Evolutionary conservation across 1,140 invertebrate species (phyloP), one percentile per base, ranked within the genome.

Genomic region (Eueides isabella): DNA sequence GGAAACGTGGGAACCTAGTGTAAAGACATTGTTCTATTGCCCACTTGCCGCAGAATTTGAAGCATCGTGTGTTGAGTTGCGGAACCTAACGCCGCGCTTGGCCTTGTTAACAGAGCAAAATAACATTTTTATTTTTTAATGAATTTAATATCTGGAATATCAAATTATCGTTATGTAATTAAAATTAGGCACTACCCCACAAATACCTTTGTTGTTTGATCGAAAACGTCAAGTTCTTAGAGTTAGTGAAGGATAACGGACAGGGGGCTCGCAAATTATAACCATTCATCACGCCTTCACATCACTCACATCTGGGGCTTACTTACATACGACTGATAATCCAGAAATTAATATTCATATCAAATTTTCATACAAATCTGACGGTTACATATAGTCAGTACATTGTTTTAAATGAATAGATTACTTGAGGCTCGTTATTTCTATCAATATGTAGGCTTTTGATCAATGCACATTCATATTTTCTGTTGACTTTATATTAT

Each of bases 301-400:
- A 63, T 70, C 68, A 70, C 61, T 70, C 61, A 69, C 67, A 69
- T 69, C 44, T 69, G 67, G 44, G 67, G 67, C 67, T 69, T 23
- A 67, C 38, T 61, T 69, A 55, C 61, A 14, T n/a, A n/a, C n/a
- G 61, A 30, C 68, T 70, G 68, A 62, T 70, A 70, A 63, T 62
- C 26, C 61, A 38, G 68, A 62, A 62, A 62, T 70, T 70, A 70
- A 70, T 70, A 70, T 70, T 70, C 68, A 70, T 70, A 41, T 41
- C 67, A 61, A 48, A 48, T 30, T 69, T 55, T 38, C 55, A 70
- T 38, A 61, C 63, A 2, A 33, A 26, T 69, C 48, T 69, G 67
- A 63, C 29, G 29, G 7, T 12, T 26, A 55, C 48, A 55, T 26
- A 55, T 55, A 55, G 48, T 55, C 26, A 23, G 19, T 26, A 26